Conservation (phyloP, 2,797 vertebrate genomes). For the Sebastes trivittatus region DNA sequence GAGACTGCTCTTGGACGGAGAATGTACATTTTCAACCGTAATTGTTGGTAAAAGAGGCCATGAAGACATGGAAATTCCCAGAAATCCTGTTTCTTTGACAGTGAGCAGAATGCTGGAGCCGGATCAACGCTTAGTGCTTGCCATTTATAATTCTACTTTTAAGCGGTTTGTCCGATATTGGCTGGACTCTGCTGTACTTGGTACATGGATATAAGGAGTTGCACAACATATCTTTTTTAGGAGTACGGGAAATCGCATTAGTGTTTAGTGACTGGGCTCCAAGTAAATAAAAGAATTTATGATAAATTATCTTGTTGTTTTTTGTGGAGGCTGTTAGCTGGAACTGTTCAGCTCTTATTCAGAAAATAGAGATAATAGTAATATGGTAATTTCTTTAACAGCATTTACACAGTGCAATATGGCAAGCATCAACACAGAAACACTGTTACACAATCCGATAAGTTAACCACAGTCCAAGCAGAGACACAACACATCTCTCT, state of each 20-base stretch:
- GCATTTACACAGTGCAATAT: neutral
- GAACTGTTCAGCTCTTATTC: neutral
- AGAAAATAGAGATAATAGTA: constrained; percentile 1
- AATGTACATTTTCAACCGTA: constrained; percentile 37
- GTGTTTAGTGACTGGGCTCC: constrained; percentile 7
- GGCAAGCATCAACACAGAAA: constrained; percentile 3
- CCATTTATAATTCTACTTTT: constrained; percentile 62
- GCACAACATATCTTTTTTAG: constrained; percentile 44
- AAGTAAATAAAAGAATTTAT: neutral
- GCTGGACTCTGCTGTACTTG: constrained; percentile 33
- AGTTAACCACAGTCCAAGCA: constrained; percentile 5
- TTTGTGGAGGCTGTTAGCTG: neutral
- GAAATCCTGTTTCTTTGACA: constrained; percentile 63
- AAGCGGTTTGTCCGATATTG: constrained; percentile 53
- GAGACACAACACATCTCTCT: neutral
- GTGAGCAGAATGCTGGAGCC: constrained; percentile 65
- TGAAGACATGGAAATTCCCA: constrained; percentile 61
- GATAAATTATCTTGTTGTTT: constrained; percentile 1
- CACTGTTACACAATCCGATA: constrained; percentile 4
- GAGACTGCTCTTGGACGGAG: constrained; percentile 40
- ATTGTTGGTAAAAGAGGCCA: constrained; percentile 47
- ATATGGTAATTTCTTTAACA: neutral
- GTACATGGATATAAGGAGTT: constrained; percentile 42
- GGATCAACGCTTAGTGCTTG: constrained; percentile 48
- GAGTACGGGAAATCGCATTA: constrained; percentile 27